phyloP scores from a whole-genome alignment of 2,113 vertebrate genomes.

The Cryptomyrus ogoouensis region DNA sequence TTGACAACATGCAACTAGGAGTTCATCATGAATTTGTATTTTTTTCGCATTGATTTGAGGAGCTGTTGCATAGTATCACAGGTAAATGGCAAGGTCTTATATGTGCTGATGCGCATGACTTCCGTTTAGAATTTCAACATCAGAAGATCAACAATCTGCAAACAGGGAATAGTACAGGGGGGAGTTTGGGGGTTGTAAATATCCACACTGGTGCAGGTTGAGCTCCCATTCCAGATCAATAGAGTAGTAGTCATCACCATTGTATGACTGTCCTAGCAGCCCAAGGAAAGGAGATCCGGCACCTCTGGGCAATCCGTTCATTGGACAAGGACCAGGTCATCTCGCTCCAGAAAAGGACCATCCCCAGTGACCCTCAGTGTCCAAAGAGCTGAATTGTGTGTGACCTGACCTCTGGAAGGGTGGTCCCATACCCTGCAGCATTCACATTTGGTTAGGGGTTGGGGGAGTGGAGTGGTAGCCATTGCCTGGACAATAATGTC shows the following conservation, averaged over 20 bases:
- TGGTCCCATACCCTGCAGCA: constrained; percentile 33
- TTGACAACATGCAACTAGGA: not conserved
- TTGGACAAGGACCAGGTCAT: constrained; percentile 37
- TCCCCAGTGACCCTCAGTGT: constrained; percentile 56
- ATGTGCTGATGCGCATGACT: constrained; percentile 28
- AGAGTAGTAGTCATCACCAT: constrained; percentile 53
- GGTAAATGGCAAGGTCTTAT: constrained; percentile 32
- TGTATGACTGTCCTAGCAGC: constrained; percentile 45
- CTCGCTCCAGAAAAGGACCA: constrained; percentile 36
- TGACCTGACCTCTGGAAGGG: constrained; percentile 52
- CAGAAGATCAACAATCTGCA: constrained; percentile 44
- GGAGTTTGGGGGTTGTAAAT: constrained; percentile 30
- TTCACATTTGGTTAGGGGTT: constrained; percentile 28
- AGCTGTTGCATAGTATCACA: constrained; percentile 44
- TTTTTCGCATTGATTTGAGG: not conserved
- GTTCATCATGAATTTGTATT: not conserved
- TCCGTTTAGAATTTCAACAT: constrained; percentile 46
- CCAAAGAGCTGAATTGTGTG: constrained; percentile 45
- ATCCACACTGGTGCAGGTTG: constrained; percentile 29
- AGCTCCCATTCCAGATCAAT: constrained; percentile 53
- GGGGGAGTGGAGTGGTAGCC: constrained; percentile 11
- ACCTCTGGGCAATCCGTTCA: constrained; percentile 31
- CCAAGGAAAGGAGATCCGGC: constrained; percentile 39
- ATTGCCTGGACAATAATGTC: not conserved
- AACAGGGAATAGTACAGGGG: constrained; percentile 36